Evolutionary conservation across 2,797 vertebrate species (phyloP).

Genomic region (Chelon labrosus): DNA sequence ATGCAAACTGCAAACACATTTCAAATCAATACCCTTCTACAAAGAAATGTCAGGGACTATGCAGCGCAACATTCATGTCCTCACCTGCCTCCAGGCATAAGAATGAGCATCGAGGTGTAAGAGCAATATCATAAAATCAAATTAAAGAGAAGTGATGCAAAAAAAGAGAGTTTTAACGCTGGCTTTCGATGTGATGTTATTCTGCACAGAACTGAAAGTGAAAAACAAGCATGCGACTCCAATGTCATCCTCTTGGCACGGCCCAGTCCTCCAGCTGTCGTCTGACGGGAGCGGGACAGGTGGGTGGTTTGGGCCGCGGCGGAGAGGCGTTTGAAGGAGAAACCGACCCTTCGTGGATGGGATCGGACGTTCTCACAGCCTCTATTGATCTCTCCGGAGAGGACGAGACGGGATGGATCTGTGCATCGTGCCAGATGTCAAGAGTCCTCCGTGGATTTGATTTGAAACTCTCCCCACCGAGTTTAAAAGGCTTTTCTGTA

Average conservation of each 20-base stretch:
- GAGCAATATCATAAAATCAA: slow-evolving; percentile 14
- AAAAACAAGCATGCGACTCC: slow-evolving; percentile 42
- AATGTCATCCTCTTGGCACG: slow-evolving; percentile 65
- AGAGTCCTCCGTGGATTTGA: slow-evolving; percentile 41
- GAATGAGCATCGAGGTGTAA: not conserved
- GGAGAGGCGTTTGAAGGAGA: slow-evolving; percentile 64
- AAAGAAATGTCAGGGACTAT: not conserved
- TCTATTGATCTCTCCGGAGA: slow-evolving; percentile 71
- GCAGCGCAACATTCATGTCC: slow-evolving; percentile 5
- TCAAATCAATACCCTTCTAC: too few species aligned
- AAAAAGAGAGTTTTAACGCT: slow-evolving; percentile 34
- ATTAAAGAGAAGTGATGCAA: not conserved
- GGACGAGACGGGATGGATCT: slow-evolving; percentile 52
- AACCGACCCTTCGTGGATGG: slow-evolving; percentile 29
- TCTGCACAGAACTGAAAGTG: slow-evolving; percentile 14
- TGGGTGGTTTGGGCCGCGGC: slow-evolving; percentile 57
- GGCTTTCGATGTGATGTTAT: slow-evolving; percentile 17
- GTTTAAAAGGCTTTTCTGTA: slow-evolving; percentile 42
- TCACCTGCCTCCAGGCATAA: slow-evolving; percentile 2
- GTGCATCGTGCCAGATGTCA: slow-evolving; percentile 58
- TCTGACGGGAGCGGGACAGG: slow-evolving; percentile 46
- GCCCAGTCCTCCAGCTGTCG: slow-evolving; percentile 62
- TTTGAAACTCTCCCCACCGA: slow-evolving; percentile 51
- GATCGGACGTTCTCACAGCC: slow-evolving; percentile 61
- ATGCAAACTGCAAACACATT: too few species aligned